These are phyloP conservation scores for Alaudala cheleensis DNA, from an alignment of 2,113 vertebrate genomes.

Conservation along the genomic window DNA sequence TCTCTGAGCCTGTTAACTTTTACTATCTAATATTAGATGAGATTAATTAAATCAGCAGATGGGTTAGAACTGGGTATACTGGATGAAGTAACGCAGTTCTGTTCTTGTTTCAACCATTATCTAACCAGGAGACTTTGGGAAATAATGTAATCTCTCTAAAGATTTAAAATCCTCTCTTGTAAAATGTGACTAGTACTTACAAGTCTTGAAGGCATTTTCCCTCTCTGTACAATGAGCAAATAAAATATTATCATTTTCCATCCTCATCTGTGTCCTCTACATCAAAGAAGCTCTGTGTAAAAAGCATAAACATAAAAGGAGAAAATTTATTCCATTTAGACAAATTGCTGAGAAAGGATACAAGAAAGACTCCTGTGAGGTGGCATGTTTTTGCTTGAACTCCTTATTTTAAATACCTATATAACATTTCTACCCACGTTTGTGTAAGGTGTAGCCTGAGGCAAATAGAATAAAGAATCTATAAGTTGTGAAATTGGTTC, in stretches of 20 bases:
- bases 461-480: background rate
- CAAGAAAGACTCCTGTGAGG: background rate
- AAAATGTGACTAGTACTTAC: background rate
- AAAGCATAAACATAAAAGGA: background rate
- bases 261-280: background rate
- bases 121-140: constrained; percentile 1
- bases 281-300: background rate
- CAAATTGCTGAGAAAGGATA: background rate
- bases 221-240: background rate
- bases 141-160: constrained; percentile 11
- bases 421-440: background rate
- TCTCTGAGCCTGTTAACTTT: background rate
- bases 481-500: background rate
- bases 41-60: background rate
- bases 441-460: background rate
- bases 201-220: background rate
- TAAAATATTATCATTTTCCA: background rate
- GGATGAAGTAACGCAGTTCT: background rate
- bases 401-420: background rate
- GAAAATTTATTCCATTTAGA: background rate
- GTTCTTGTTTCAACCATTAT: constrained; percentile 12
- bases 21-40: background rate
- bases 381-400: background rate
- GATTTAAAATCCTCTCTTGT: background rate
- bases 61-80: background rate